phyloP scores from a whole-genome alignment of 2,113 vertebrate genomes.

The Bungarus multicinctus region DNA sequence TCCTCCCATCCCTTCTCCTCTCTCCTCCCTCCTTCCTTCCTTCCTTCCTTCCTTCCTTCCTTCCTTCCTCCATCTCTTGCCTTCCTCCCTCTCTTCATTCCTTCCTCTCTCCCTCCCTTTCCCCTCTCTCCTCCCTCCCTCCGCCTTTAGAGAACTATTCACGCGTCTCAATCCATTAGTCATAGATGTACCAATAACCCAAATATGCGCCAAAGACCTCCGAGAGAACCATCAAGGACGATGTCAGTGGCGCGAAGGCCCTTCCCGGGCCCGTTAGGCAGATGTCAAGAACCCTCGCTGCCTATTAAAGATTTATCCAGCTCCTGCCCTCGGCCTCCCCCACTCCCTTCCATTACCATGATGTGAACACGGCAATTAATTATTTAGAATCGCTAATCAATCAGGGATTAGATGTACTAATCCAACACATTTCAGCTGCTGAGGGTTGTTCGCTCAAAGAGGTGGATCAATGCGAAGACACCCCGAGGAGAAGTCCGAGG shows the following conservation, averaged over 20 bases:
- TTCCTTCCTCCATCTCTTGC: no score
- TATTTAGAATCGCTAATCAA: constrained; percentile 67
- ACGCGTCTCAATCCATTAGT: not conserved
- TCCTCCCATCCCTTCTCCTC: no score
- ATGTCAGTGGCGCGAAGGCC: not conserved
- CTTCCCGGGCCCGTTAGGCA: constrained; percentile 22
- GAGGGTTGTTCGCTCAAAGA: constrained; percentile 66
- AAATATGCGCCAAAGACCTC: not conserved
- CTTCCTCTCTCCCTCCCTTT: no score
- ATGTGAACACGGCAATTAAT: constrained; percentile 68
- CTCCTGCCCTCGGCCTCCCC: constrained; percentile 17
- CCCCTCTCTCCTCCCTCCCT: no score
- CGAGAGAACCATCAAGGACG: not conserved
- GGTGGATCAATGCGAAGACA: constrained; percentile 65
- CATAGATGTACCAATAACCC: not conserved
- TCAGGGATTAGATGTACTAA: constrained; percentile 62
- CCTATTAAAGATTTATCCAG: constrained; percentile 61
- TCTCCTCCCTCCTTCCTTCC: no score
- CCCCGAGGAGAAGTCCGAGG: constrained; percentile 57
- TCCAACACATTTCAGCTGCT: constrained; percentile 65
- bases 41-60: no score
- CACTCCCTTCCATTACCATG: not conserved
- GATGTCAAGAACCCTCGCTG: constrained; percentile 45
- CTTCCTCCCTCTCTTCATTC: no score
- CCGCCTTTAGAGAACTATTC: not conserved